Conservation (phyloP, 2,888 invertebrate species). For the Pseudococcus viburni region DNA sequence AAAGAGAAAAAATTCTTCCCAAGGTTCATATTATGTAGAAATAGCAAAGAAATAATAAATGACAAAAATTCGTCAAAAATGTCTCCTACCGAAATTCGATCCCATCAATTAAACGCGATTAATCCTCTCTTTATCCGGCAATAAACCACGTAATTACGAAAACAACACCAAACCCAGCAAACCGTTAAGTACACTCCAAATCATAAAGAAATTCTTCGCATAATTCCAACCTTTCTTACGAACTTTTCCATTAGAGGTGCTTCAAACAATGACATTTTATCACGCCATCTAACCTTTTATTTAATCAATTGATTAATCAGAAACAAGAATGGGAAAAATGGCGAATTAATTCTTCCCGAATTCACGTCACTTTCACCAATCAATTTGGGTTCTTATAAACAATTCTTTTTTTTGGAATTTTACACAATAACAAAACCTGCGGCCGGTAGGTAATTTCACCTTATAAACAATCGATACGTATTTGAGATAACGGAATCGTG, state of each 20-base stretch:
- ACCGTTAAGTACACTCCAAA: too few relatives aligned
- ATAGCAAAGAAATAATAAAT: too few relatives aligned
- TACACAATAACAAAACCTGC: not conserved
- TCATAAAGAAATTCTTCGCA: not conserved
- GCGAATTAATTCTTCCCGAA: not conserved
- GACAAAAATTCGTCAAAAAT: too few relatives aligned
- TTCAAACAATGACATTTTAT: not conserved
- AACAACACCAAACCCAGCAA: too few relatives aligned
- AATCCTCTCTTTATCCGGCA: too few relatives aligned
- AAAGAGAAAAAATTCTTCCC: too few relatives aligned
- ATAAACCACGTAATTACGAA: too few relatives aligned
- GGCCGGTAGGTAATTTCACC: not conserved
- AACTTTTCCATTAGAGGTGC: not conserved
- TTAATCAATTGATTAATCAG: conserved; percentile 7
- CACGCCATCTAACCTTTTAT: conserved; percentile 14
- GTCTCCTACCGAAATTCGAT: too few relatives aligned
- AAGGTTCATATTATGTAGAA: too few relatives aligned
- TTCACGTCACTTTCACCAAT: conserved; percentile 15
- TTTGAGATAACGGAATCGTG: conserved; percentile 15
- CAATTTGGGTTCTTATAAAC: not conserved
- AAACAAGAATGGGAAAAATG: not conserved
- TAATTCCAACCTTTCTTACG: not conserved
- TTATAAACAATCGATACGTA: not conserved
- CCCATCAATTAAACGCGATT: too few relatives aligned
- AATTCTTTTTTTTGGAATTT: not conserved